Conservation (phyloP, 2,888 invertebrate genomes). For the Proisotoma minuta region DNA sequence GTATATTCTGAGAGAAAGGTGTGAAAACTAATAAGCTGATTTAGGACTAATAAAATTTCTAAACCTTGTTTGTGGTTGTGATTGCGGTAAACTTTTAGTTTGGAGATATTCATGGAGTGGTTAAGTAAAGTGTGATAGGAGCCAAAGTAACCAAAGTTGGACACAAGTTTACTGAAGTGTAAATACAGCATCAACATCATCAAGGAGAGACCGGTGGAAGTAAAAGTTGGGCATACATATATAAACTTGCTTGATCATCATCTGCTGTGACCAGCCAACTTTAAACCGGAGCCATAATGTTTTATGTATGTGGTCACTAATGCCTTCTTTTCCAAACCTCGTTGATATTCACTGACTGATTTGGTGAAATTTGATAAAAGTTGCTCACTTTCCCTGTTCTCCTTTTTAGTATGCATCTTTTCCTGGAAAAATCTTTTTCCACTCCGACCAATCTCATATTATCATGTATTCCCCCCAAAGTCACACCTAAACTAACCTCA, state of each 20-base stretch:
- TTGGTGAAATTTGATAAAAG: slow-evolving; percentile 48
- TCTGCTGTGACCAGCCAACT: slow-evolving; percentile 1
- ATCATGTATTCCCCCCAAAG: background rate
- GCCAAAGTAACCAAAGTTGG: slow-evolving; percentile 22
- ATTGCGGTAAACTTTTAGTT: slow-evolving; percentile 32
- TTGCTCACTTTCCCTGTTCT: slow-evolving; percentile 29
- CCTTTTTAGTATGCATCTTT: slow-evolving; percentile 16
- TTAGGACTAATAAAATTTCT: too few species aligned
- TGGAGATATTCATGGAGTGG: background rate
- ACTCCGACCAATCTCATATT: background rate
- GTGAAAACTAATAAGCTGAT: background rate
- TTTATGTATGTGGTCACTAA: slow-evolving; percentile 48
- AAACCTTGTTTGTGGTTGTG: slow-evolving; percentile 13
- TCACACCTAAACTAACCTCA: background rate
- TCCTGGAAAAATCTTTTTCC: background rate
- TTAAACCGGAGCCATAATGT: slow-evolving; percentile 42
- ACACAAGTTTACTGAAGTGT: slow-evolving; percentile 30
- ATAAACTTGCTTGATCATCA: background rate
- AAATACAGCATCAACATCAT: slow-evolving; percentile 37
- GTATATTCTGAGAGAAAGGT: too few species aligned
- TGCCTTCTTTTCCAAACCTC: slow-evolving; percentile 45
- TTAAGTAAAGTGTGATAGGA: slow-evolving; percentile 12
- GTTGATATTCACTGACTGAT: slow-evolving; percentile 47
- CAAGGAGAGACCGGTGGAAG: slow-evolving; percentile 14
- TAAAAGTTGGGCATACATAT: background rate